Evolutionary conservation across 2,113 vertebrate species (phyloP).

Genomic region (Macquaria australasica): DNA sequence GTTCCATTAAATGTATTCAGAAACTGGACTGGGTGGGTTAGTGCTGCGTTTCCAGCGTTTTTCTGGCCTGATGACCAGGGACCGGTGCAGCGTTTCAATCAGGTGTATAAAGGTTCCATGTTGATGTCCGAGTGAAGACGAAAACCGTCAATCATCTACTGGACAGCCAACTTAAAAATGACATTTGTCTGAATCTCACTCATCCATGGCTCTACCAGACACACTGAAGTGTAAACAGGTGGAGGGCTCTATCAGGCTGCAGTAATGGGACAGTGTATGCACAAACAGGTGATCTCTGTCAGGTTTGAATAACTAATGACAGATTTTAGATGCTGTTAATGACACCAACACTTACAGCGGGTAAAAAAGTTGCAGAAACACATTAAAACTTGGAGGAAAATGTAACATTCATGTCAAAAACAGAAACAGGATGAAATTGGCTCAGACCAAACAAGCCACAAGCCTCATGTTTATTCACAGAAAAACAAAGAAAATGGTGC

Average conservation of each 20-base stretch:
- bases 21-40: not conserved
- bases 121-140: not conserved
- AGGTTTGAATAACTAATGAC: not conserved
- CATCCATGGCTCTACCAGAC: not conserved
- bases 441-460: conserved; percentile 16
- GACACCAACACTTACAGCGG: not conserved
- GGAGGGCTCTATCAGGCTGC: not conserved
- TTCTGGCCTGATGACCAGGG: not conserved
- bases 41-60: not conserved
- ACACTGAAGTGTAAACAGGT: not conserved
- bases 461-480: conserved; percentile 49
- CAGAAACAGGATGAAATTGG: conserved; percentile 2
- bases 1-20: not conserved
- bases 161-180: conserved; percentile 6
- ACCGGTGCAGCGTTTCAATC: not conserved
- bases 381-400: not conserved
- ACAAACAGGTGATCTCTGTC: not conserved
- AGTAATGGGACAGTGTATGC: not conserved
- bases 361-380: not conserved
- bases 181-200: not conserved
- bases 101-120: not conserved
- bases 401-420: not conserved
- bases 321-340: not conserved
- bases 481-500: not conserved
- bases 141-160: conserved; percentile 9